Evolutionary conservation across 2,113 vertebrate species (phyloP), one percentile per base, ranked within the genome.

Genomic region (Galemys pyrenaicus): DNA sequence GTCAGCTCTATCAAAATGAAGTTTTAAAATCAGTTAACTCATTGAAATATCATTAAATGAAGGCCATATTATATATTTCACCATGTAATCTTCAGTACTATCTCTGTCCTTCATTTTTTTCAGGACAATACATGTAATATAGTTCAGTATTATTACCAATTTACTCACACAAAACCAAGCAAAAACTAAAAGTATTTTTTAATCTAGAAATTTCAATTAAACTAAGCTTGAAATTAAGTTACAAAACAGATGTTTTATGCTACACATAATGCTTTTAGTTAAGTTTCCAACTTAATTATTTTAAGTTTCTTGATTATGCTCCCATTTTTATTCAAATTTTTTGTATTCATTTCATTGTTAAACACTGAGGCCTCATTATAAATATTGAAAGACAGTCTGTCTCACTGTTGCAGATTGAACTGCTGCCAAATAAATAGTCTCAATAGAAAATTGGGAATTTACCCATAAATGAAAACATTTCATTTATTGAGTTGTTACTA

Each of bases 1-100:
- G 41, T 73, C 90, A 96, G 75, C 6, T 35, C 54, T 37, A 92
- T n/a, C 82, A 96, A 91, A 95, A 30, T 16, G 44, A 49, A 87
- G 24, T 88, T 91, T 91, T 87, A 5, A 93, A 95, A 85, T 22
- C 24, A 82, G 13, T 80, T 79, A 37, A 89, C 46, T 78, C 73
- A 24, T 30, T 81, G 1, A 84, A n/a, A 93, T 65, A 84, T 80
- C 44, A 46, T 67, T 94, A 87, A 30, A 77, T 62, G 93, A 92
- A 96, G 87, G 37, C 89, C 17, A 89, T 87, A 49, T 49, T 49
- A 8, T 94, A 54, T 7, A 68, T 83, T 80, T 90, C 68, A 70
- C 49, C 68, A 62, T 22, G 30, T 95, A 91, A 96, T 93, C 58
- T 64, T 35, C 24, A 93, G 32, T 54, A 80, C 44, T 49, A 82